Evolutionary conservation across 1,140 invertebrate species (phyloP).

Genomic region (Akabosia matsudoensis): DNA sequence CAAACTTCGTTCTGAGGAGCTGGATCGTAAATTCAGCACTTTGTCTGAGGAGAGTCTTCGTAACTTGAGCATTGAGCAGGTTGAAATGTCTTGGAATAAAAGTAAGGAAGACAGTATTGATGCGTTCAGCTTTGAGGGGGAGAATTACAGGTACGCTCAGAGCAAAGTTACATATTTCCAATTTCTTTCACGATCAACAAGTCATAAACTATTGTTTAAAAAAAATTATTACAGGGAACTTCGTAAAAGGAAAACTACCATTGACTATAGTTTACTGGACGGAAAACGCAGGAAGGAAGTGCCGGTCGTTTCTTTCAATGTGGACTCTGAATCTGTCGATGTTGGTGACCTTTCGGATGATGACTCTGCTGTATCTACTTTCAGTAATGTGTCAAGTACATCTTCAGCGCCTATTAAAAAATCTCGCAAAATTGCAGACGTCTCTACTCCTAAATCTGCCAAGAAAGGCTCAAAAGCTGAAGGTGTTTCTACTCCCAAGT

Average conservation of each 20-base stretch:
- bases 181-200: neutral
- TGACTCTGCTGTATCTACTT: no score
- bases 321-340: no score
- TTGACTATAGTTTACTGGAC: neutral
- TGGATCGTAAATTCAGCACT: slow-evolving; percentile 6
- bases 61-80: slow-evolving; percentile 26
- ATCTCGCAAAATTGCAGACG: no score
- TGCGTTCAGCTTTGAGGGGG: slow-evolving; percentile 36
- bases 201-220: neutral
- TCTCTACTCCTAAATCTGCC: no score
- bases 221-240: neutral
- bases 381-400: no score
- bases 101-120: neutral
- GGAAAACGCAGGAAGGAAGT: neutral
- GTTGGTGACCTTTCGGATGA: no score
- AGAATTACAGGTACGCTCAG: slow-evolving; percentile 37
- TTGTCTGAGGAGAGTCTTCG: slow-evolving; percentile 26
- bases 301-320: no score
- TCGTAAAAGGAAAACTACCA: slow-evolving; percentile 2
- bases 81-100: neutral
- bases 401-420: no score
- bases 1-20: slow-evolving; percentile 15
- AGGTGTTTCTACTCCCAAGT: no score
- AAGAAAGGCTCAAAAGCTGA: no score
- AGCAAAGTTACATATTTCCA: neutral